Evolutionary conservation across 2,113 vertebrate species (phyloP).

Genomic region (Melanostigma gelatinosum): DNA sequence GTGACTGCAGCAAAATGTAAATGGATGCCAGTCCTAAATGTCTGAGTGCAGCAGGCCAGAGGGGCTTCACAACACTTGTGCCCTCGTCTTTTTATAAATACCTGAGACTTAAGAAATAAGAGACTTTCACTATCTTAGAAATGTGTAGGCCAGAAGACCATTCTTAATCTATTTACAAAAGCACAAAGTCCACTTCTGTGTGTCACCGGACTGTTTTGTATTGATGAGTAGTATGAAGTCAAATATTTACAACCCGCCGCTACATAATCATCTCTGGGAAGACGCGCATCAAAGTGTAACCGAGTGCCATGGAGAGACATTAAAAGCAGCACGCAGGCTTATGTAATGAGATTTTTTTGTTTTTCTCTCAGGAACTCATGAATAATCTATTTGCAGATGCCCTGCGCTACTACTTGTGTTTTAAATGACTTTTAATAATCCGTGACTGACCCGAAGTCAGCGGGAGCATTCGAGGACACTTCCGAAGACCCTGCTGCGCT

Average conservation of each 20-base stretch:
- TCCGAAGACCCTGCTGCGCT: constrained; percentile 5
- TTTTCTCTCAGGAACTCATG: constrained; percentile 13
- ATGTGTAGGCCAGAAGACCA: background rate
- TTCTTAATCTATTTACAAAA: constrained; percentile 17
- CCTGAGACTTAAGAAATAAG: constrained; percentile 2
- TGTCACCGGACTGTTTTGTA: background rate
- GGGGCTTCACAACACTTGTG: constrained; percentile 24
- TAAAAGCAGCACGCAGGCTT: constrained; percentile 32
- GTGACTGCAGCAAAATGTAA: constrained; percentile 54
- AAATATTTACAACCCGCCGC: background rate
- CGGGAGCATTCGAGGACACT: constrained; percentile 28
- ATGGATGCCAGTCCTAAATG: constrained; percentile 45
- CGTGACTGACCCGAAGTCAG: constrained; percentile 1
- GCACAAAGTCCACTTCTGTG: background rate
- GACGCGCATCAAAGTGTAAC: constrained; percentile 39
- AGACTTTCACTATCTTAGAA: constrained; percentile 34
- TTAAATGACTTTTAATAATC: constrained; percentile 53
- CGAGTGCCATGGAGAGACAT: constrained; percentile 35
- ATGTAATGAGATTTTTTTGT: constrained; percentile 31
- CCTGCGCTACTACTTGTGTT: constrained; percentile 19
- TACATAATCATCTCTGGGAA: constrained; percentile 21
- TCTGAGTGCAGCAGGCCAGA: constrained; percentile 22
- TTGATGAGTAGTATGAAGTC: constrained; percentile 7
- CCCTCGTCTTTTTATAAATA: constrained; percentile 41
- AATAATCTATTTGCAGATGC: constrained; percentile 53